These are phyloP conservation scores for Penelope pileata DNA, from an alignment of 2,113 vertebrate genomes.

Conservation along the genomic window DNA sequence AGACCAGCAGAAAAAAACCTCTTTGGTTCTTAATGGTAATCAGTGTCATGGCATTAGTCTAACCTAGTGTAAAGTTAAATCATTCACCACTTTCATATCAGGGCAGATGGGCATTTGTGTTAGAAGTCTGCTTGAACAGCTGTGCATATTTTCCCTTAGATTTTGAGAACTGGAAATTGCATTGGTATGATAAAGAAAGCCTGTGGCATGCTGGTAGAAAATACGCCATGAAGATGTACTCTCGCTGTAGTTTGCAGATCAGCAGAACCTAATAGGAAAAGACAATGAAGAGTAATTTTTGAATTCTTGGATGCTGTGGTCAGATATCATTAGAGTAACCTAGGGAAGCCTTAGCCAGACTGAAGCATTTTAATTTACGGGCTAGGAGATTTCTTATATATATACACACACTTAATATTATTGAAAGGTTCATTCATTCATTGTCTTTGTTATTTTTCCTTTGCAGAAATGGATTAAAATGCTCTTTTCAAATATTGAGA, in stretches of 20 bases:
- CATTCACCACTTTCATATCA: neutral
- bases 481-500: conserved; percentile 23
- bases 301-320: neutral
- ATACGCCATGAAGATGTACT: neutral
- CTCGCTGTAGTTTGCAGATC: neutral
- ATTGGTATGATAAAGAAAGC: neutral
- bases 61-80: neutral
- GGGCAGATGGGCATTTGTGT: neutral
- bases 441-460: neutral
- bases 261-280: neutral
- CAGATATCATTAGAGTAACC: neutral
- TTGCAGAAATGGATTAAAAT: neutral
- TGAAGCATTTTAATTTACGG: neutral
- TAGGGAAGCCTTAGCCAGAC: neutral
- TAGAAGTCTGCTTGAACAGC: neutral
- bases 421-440: neutral
- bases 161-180: neutral
- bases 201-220: neutral
- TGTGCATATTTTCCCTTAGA: neutral
- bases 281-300: neutral
- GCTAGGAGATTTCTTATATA: neutral
- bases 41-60: neutral
- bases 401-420: too few species aligned
- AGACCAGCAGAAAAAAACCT: neutral
- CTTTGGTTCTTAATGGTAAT: neutral